These are phyloP conservation scores for Hozukius guyotensis DNA, from an alignment of 2,797 vertebrate species.

Conservation along the genomic window DNA sequence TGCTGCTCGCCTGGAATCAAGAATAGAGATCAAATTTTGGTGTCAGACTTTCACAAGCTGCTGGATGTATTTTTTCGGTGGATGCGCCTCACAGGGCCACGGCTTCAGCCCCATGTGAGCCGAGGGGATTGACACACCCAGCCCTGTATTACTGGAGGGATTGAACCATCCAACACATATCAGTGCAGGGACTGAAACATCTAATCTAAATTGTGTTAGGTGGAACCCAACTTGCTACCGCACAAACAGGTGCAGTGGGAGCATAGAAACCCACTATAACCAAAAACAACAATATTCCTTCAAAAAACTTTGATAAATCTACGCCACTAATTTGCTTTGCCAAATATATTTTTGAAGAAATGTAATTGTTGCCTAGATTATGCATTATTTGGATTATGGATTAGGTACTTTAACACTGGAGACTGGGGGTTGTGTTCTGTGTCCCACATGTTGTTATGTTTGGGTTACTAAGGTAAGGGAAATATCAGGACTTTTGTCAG, in stretches of 20 bases:
- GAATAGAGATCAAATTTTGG: conserved; percentile 22
- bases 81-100: neutral
- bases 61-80: conserved; percentile 22
- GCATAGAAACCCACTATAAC: neutral
- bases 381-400: neutral
- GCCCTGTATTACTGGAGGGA: conserved; percentile 7
- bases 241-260: neutral
- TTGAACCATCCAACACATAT: conserved; percentile 26
- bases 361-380: neutral
- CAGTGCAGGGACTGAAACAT: conserved; percentile 12
- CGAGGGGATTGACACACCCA: conserved; percentile 23
- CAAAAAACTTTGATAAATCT: neutral
- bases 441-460: neutral
- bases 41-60: conserved; percentile 25
- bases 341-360: neutral
- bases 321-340: neutral
- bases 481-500: neutral
- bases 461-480: neutral
- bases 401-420: neutral
- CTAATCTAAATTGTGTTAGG: conserved; percentile 12
- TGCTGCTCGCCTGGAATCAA: neutral
- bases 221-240: neutral
- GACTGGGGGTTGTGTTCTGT: neutral
- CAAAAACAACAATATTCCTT: neutral
- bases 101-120: conserved; percentile 10